A percentile compares a stretch with the other conserved stretches of the same genome.
These are phyloP conservation scores for Himalopsyche anomala DNA, from an alignment of 2,888 invertebrate species.

Conservation along the genomic window DNA sequence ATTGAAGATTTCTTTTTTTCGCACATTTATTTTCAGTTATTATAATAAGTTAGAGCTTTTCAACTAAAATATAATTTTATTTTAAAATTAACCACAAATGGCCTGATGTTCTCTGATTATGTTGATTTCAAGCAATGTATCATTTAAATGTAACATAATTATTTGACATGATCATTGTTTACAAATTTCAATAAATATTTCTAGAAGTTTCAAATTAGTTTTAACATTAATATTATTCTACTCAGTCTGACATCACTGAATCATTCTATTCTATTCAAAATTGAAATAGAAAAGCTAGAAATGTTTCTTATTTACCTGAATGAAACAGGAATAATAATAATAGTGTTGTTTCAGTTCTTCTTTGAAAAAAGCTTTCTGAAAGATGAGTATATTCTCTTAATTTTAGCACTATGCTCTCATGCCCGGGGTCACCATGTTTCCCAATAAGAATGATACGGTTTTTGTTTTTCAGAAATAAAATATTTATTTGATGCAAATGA, in stretches of 20 bases:
- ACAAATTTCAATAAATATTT: too few species aligned
- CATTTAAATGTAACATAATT: too few species aligned
- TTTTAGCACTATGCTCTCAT: slow-evolving; percentile 19
- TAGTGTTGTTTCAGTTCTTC: neutral
- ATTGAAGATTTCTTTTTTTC: too few species aligned
- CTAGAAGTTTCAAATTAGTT: neutral
- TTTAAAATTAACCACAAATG: too few species aligned
- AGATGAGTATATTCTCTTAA: slow-evolving; percentile 8
- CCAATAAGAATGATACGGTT: neutral
- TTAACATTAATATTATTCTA: neutral
- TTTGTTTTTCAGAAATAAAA: too few species aligned
- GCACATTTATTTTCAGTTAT: too few species aligned
- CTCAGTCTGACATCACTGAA: neutral
- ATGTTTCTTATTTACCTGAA: neutral
- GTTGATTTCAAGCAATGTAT: too few species aligned
- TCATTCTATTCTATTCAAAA: slow-evolving; percentile 3
- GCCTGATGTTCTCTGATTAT: too few species aligned
- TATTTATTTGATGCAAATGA: too few species aligned
- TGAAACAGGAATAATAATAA: neutral
- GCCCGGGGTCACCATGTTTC: neutral
- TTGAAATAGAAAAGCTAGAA: slow-evolving; percentile 3
- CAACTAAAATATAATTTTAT: too few species aligned
- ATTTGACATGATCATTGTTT: too few species aligned
- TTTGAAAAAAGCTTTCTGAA: slow-evolving; percentile 11
- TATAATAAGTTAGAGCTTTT: too few species aligned